Percentiles rank a stretch among this genome's conserved stretches.
Conservation (phyloP, 2,888 invertebrate genomes). For the Zhuqinia jingwanae region DNA sequence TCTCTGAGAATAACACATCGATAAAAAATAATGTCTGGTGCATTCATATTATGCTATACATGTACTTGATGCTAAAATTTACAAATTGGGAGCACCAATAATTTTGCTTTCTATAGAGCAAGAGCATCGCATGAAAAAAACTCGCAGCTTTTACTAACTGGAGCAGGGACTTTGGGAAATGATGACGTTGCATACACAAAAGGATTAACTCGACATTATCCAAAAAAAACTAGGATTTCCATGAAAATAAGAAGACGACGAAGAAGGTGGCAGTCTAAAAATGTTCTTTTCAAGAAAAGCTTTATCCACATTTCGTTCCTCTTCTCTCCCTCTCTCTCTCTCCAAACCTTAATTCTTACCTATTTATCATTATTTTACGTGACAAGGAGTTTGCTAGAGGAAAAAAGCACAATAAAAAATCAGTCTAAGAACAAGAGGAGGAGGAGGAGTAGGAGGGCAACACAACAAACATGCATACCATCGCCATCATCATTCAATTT, state of each 20-base stretch:
- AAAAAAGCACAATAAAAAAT: slow-evolving; percentile 23
- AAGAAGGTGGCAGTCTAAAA: neutral
- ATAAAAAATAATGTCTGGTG: too few species aligned
- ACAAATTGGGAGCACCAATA: too few species aligned
- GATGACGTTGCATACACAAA: slow-evolving; percentile 35
- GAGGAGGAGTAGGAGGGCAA: neutral
- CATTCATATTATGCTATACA: too few species aligned
- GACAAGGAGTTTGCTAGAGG: slow-evolving; percentile 29
- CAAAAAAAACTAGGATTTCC: slow-evolving; percentile 24
- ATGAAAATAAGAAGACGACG: neutral
- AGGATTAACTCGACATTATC: slow-evolving; percentile 47
- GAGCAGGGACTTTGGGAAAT: slow-evolving; percentile 2
- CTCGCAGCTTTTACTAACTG: too few species aligned
- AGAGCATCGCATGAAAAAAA: too few species aligned
- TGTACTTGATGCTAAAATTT: too few species aligned
- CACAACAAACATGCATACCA: neutral
- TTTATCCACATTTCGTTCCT: neutral
- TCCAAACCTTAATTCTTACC: slow-evolving; percentile 24
- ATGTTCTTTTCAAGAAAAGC: slow-evolving; percentile 33
- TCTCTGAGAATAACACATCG: too few species aligned
- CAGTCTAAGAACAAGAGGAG: neutral
- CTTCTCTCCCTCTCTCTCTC: neutral
- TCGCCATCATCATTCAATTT: slow-evolving; percentile 46
- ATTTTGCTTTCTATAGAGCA: too few species aligned
- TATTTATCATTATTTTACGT: slow-evolving; percentile 46